Conservation (phyloP, 2,888 invertebrate species). For the Protula sp. region DNA sequence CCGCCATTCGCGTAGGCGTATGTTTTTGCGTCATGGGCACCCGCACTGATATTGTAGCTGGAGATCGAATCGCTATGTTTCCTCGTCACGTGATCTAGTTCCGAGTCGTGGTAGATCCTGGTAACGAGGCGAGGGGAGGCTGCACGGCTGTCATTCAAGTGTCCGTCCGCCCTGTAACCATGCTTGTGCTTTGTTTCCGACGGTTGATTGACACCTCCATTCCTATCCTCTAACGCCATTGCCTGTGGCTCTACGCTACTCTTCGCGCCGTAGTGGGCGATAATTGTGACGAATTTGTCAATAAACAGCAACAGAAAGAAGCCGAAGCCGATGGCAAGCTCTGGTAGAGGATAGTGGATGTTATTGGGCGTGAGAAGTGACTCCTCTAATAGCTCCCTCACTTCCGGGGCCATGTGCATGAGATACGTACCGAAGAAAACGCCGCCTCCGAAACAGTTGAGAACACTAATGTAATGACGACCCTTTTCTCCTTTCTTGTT, state of each 20-base stretch:
- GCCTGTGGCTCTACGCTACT: not conserved
- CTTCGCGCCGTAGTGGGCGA: not conserved
- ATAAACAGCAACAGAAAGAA: constrained; percentile 15
- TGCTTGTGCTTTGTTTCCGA: not conserved
- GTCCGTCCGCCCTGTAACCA: not conserved
- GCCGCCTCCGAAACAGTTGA: constrained; percentile 37
- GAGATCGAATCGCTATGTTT: too few relatives aligned
- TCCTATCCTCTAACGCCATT: not conserved
- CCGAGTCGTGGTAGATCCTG: too few relatives aligned
- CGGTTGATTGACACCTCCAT: not conserved
- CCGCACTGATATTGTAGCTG: too few relatives aligned
- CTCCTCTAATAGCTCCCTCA: constrained; percentile 27
- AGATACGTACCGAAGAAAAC: constrained; percentile 46
- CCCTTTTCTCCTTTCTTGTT: not conserved
- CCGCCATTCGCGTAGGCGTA: too few relatives aligned
- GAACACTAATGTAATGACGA: not conserved
- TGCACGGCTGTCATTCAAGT: too few relatives aligned
- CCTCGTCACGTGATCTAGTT: too few relatives aligned
- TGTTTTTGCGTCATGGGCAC: too few relatives aligned
- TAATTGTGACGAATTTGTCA: constrained; percentile 22
- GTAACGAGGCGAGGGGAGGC: too few relatives aligned
- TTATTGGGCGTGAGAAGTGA: constrained; percentile 8
- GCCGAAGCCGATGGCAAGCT: constrained; percentile 26
- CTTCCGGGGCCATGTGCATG: constrained; percentile 41
- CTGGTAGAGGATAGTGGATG: constrained; percentile 33